Percentiles rank a stretch among this genome's conserved stretches.
These are phyloP conservation scores for Lasaia peninsularis DNA, from an alignment of 1,140 invertebrate species.

Conservation along the genomic window DNA sequence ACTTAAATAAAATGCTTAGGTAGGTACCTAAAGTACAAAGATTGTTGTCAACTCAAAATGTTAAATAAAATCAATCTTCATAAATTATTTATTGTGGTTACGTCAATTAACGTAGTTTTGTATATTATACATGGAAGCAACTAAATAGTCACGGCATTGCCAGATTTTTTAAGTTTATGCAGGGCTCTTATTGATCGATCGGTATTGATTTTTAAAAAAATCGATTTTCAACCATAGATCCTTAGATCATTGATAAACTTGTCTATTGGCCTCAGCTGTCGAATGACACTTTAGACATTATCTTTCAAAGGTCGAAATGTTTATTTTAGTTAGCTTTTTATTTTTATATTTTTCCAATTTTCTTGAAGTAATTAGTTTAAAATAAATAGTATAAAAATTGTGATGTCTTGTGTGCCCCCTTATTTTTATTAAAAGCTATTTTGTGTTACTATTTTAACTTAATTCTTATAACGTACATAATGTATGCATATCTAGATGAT, in stretches of 20 bases:
- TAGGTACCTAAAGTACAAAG: too few relatives aligned
- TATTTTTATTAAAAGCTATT: not conserved
- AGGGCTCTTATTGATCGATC: not conserved
- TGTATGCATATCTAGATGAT: not conserved
- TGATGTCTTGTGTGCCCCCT: not conserved
- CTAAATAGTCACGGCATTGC: too few relatives aligned
- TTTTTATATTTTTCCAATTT: constrained; percentile 20
- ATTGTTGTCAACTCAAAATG: too few relatives aligned
- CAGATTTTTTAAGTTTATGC: not conserved
- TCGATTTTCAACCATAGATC: constrained; percentile 65
- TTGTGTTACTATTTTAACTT: not conserved
- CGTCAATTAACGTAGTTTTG: too few relatives aligned
- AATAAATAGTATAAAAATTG: not conserved
- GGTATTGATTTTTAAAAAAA: constrained; percentile 44
- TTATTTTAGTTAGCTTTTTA: constrained; percentile 37
- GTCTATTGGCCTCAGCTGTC: constrained; percentile 68
- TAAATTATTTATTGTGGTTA: too few relatives aligned
- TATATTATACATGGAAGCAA: too few relatives aligned
- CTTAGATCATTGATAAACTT: constrained; percentile 23
- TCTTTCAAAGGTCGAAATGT: constrained; percentile 53
- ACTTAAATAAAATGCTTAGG: too few relatives aligned
- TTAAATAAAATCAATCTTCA: too few relatives aligned
- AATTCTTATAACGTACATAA: not conserved
- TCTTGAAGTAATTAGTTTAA: not conserved
- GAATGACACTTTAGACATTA: constrained; percentile 49